Percentiles rank a stretch among this genome's conserved stretches.
Evolutionary conservation across 2,888 invertebrate genomes (phyloP).

Genomic region (Syrphus vitripennis): DNA sequence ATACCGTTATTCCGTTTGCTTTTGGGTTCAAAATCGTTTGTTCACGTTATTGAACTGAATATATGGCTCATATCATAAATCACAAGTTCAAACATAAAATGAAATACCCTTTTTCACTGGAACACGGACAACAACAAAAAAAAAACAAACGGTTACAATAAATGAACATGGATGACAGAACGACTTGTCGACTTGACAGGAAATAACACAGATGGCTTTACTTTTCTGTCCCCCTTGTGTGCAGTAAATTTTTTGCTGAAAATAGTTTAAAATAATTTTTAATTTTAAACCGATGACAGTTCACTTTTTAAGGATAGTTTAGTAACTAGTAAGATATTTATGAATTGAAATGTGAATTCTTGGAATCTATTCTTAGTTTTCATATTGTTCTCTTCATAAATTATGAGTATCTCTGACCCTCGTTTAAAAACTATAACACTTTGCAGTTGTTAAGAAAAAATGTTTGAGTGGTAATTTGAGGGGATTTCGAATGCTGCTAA

Average conservation of each 20-base stretch:
- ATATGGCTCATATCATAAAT: slow-evolving; percentile 38
- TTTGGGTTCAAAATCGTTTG: neutral
- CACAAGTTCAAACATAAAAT: slow-evolving; percentile 2
- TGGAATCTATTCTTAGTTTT: neutral
- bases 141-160: neutral
- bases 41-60: slow-evolving; percentile 11
- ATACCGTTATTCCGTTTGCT: too few relatives aligned
- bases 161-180: neutral
- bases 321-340: too few relatives aligned
- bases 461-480: too few relatives aligned
- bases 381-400: too few relatives aligned
- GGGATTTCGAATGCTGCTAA: too few relatives aligned
- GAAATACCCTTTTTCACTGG: neutral
- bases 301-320: neutral
- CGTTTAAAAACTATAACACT: too few relatives aligned
- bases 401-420: neutral
- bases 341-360: neutral
- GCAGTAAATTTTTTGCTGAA: neutral
- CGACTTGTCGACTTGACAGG: slow-evolving; percentile 16
- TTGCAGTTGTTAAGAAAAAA: too few relatives aligned
- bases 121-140: neutral
- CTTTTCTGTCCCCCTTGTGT: neutral
- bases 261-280: neutral
- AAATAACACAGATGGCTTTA: slow-evolving; percentile 38
- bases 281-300: too few relatives aligned